phyloP scores from a whole-genome alignment of 2,797 vertebrate genomes.

The Myotis vivesi region DNA sequence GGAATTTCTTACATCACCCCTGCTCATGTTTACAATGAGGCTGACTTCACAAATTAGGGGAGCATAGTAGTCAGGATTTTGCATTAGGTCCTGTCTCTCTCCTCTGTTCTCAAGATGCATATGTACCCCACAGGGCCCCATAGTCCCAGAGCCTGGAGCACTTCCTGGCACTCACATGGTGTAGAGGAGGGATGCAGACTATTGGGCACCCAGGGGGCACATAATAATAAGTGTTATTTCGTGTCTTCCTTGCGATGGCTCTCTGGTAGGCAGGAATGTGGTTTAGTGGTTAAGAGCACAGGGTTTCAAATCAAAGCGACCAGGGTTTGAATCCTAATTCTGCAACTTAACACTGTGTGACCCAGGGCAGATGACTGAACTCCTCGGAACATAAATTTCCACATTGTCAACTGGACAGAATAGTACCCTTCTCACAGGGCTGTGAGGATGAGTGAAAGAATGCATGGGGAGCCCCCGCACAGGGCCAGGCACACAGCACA shows the following conservation, averaged over 20 bases:
- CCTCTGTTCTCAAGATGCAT: background rate
- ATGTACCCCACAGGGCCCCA: background rate
- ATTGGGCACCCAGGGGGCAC: background rate
- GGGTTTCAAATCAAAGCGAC: background rate
- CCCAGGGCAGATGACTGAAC: background rate
- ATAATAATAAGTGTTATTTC: background rate
- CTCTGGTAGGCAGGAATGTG: background rate
- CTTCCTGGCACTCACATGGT: background rate
- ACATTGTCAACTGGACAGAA: background rate
- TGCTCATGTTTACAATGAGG: too few species aligned
- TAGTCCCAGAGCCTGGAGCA: background rate
- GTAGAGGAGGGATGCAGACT: background rate
- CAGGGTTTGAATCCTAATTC: slow-evolving; percentile 14
- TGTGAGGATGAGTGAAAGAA: background rate
- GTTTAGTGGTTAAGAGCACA: background rate
- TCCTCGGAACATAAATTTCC: background rate
- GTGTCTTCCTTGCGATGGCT: background rate
- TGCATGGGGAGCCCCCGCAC: background rate
- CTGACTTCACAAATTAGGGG: background rate
- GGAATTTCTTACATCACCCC: background rate
- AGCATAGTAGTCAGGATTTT: background rate
- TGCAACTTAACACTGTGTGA: background rate
- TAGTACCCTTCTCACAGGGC: background rate
- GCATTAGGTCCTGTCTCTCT: background rate
- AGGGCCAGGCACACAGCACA: background rate